Evolutionary conservation across 1,140 invertebrate species (phyloP).

Genomic region (Calycopis cecrops): DNA sequence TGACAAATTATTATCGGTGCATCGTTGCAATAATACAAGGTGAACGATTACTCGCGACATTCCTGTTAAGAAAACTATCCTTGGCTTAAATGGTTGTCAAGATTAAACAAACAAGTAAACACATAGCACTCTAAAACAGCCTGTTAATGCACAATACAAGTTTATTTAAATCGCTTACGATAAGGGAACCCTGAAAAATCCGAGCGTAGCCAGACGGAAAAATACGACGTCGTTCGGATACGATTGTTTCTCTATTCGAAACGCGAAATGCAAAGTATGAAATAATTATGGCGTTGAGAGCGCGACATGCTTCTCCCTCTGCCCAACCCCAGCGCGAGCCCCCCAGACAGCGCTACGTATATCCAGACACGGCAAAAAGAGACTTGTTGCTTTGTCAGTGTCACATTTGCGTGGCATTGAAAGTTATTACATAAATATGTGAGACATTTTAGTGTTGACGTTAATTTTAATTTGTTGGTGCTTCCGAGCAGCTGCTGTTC

Average conservation of each 20-base stretch:
- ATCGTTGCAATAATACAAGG: background rate
- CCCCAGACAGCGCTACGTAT: conserved; percentile 41
- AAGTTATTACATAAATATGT: conserved; percentile 35
- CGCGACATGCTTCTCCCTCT: conserved; percentile 37
- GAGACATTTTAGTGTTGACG: conserved; percentile 4
- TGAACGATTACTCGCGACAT: too few relatives aligned
- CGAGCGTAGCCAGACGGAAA: conserved; percentile 50
- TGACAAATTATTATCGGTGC: conserved; percentile 1
- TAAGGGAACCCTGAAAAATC: conserved; percentile 31
- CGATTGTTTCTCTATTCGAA: conserved; percentile 59
- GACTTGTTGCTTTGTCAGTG: conserved; percentile 68
- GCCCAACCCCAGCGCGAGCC: conserved; percentile 21
- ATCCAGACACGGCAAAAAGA: conserved; percentile 54
- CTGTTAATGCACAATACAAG: background rate
- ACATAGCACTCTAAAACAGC: too few relatives aligned
- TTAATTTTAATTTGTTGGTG: conserved; percentile 2
- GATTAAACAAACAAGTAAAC: too few relatives aligned
- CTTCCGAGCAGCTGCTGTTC: background rate
- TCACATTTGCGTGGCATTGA: conserved; percentile 41
- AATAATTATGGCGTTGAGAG: conserved; percentile 63
- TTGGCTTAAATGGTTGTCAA: too few relatives aligned
- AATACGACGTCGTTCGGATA: conserved; percentile 48
- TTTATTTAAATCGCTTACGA: background rate
- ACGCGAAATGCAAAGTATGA: conserved; percentile 62
- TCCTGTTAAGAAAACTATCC: too few relatives aligned